A percentile compares a stretch with the other conserved stretches of the same genome.
Conservation (phyloP, 2,113 vertebrate species). For the Tragelaphus strepsiceros region DNA sequence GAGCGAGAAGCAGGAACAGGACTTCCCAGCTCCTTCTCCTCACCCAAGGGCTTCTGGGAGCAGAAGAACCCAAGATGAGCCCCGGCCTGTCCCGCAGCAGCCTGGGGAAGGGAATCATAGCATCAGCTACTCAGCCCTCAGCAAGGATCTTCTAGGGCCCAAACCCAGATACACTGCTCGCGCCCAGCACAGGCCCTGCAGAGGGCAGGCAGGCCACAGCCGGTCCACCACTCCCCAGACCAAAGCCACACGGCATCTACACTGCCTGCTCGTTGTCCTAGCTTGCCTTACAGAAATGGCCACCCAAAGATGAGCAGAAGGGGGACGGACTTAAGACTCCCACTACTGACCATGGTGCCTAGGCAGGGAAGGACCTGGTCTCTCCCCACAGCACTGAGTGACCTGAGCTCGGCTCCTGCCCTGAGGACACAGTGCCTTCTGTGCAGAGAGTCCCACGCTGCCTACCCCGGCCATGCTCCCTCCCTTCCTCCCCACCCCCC, state of each 20-base stretch:
- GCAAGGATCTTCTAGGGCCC: background rate
- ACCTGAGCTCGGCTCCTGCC: background rate
- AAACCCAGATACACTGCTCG: rapidly evolving
- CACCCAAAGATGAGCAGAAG: background rate
- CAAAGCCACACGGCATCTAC: rapidly evolving
- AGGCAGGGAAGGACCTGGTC: background rate
- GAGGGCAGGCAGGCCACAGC: background rate
- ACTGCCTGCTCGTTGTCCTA: background rate
- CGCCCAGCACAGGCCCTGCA: background rate
- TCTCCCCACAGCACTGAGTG: background rate
- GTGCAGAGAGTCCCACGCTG: background rate
- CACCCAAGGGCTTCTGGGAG: background rate
- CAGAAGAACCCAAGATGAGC: background rate
- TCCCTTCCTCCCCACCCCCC: too few relatives aligned
- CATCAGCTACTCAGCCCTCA: background rate
- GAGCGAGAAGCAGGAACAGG: rapidly evolving
- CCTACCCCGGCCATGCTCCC: background rate
- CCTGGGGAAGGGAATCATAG: rapidly evolving
- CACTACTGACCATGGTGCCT: background rate
- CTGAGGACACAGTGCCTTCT: background rate
- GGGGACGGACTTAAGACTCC: background rate
- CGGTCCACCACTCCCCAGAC: rapidly evolving
- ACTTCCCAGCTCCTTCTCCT: background rate
- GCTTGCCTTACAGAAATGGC: too few relatives aligned
- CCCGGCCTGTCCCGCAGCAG: background rate